Evolutionary conservation across 2,888 invertebrate species (phyloP).

Genomic region (Agrilus cyanescens): DNA sequence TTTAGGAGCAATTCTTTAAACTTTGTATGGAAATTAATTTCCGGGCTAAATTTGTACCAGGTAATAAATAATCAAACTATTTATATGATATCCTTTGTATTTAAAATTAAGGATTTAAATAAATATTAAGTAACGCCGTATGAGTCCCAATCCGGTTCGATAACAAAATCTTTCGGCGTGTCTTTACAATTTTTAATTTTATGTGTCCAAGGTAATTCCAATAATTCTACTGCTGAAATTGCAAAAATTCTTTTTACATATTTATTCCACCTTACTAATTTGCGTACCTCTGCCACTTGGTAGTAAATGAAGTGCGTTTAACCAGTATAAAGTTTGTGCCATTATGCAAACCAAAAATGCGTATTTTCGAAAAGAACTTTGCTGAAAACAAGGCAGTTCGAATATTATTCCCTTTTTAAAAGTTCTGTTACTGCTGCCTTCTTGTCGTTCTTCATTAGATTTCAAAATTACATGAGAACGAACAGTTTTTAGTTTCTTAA

Average conservation of each 20-base stretch:
- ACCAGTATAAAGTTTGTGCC: conserved; percentile 26
- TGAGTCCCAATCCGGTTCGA: conserved; percentile 33
- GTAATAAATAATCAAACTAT: no score
- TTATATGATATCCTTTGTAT: neutral
- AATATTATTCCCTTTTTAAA: conserved; percentile 18
- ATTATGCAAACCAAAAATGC: conserved; percentile 21
- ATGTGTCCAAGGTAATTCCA: conserved; percentile 27
- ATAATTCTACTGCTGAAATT: conserved; percentile 22
- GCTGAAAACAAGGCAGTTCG: conserved; percentile 19
- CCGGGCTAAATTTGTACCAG: no score
- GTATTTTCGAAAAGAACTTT: conserved; percentile 19
- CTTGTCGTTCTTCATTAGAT: no score
- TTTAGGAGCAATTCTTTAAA: no score
- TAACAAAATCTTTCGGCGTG: conserved; percentile 24
- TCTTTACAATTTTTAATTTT: conserved; percentile 21
- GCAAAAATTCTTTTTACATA: neutral
- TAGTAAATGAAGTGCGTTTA: conserved; percentile 23
- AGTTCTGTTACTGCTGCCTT: no score
- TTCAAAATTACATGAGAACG: no score
- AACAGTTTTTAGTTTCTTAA: neutral
- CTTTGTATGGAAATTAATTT: no score
- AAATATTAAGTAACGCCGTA: conserved; percentile 9
- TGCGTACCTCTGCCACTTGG: conserved; percentile 24
- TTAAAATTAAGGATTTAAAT: conserved; percentile 9
- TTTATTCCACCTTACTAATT: neutral